phyloP scores from a whole-genome alignment of 2,888 invertebrate genomes.

The Palloptera scutellata region DNA sequence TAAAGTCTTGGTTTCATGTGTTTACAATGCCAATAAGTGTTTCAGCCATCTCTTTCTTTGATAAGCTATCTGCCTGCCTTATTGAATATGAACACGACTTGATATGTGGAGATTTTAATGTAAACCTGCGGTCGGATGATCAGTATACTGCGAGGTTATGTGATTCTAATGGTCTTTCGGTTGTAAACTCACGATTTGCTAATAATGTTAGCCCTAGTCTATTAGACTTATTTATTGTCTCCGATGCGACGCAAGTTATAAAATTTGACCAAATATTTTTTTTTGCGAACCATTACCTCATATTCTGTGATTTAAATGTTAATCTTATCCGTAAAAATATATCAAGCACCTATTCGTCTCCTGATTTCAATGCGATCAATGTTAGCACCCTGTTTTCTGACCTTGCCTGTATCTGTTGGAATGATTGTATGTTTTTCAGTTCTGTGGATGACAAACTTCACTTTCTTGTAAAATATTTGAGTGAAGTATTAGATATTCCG shows the following conservation, averaged over 20 bases:
- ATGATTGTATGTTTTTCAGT: constrained; percentile 6
- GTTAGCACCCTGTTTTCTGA: neutral
- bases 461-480: no score
- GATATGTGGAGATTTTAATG: constrained; percentile 23
- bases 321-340: no score
- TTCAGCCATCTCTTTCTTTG: constrained; percentile 15
- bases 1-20: constrained; percentile 23
- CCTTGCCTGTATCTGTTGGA: neutral
- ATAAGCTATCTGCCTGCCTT: neutral
- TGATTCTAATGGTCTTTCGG: constrained; percentile 11
- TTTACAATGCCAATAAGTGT: constrained; percentile 22
- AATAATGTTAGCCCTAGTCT: constrained; percentile 12
- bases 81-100: constrained; percentile 23
- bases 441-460: constrained; percentile 1
- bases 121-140: constrained; percentile 18
- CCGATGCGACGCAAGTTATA: neutral
- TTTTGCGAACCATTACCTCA: constrained; percentile 15
- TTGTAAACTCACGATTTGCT: constrained; percentile 12
- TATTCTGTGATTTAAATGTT: neutral
- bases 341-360: no score
- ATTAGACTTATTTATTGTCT: constrained; percentile 11
- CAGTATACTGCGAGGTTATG: neutral
- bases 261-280: constrained; percentile 10
- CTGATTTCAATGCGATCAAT: no score
- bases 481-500: no score